phyloP scores from a whole-genome alignment of 2,888 invertebrate species.

The Yponomeuta malinellus region DNA sequence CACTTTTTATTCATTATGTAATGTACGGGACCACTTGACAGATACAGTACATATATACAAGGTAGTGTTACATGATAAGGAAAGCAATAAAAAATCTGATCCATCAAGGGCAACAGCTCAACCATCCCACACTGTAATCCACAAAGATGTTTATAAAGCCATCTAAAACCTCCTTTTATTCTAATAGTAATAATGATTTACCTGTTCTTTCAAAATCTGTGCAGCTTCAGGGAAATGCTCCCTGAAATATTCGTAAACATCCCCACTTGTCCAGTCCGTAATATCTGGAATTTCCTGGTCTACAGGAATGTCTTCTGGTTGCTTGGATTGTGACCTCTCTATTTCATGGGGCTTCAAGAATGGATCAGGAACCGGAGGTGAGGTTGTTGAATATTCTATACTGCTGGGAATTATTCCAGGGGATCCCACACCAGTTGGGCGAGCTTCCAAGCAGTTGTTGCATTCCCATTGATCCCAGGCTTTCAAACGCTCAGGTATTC shows the following conservation, averaged over 20 bases:
- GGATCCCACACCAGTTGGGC: conserved; percentile 50
- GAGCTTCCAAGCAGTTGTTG: conserved; percentile 76
- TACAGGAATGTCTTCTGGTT: conserved; percentile 60
- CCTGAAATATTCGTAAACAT: conserved; percentile 87
- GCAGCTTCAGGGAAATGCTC: conserved; percentile 88
- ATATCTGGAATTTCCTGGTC: conserved; percentile 86
- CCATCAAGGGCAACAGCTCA: no score
- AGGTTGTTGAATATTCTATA: conserved; percentile 43
- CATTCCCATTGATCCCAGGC: conserved; percentile 83
- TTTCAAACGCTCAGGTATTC: conserved; percentile 73
- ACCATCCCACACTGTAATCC: no score
- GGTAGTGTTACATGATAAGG: no score
- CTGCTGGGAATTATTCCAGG: conserved; percentile 50
- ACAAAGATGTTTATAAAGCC: no score
- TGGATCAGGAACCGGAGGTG: conserved; percentile 44
- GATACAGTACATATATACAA: no score
- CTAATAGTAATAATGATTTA: conserved; percentile 35
- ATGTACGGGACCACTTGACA: no score
- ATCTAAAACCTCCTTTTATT: no score
- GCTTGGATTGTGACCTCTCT: conserved; percentile 57
- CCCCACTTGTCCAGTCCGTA: conserved; percentile 86
- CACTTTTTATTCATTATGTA: no score
- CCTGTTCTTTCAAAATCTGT: conserved; percentile 87
- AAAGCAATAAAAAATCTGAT: no score
- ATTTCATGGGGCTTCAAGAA: conserved; percentile 66